phyloP scores from a whole-genome alignment of 2,113 vertebrate genomes.

The Nestor notabilis region DNA sequence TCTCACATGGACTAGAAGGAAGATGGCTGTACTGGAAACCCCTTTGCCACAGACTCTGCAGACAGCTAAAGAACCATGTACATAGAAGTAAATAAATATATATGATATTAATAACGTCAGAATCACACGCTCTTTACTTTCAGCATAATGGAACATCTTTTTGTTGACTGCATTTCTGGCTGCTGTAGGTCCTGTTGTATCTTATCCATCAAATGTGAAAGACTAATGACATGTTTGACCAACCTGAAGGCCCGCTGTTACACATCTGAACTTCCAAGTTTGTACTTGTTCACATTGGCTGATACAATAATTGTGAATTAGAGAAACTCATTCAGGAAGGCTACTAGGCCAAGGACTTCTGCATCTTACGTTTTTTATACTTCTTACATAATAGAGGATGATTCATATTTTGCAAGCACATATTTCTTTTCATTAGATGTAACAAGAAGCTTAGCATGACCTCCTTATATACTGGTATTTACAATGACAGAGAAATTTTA shows the following conservation, averaged over 20 bases:
- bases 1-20: neutral
- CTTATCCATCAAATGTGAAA: neutral
- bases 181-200: neutral
- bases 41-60: neutral
- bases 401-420: rapidly evolving
- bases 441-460: neutral
- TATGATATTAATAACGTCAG: neutral
- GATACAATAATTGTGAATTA: neutral
- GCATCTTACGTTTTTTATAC: neutral
- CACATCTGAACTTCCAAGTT: neutral
- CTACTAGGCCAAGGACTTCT: neutral
- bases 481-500: neutral
- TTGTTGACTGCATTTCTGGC: neutral
- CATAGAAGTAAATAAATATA: neutral
- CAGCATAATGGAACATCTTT: neutral
- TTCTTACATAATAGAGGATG: neutral
- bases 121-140: neutral
- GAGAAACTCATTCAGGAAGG: neutral
- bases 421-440: neutral
- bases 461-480: neutral
- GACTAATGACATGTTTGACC: neutral
- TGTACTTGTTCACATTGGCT: neutral
- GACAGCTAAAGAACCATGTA: neutral
- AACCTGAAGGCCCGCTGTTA: neutral
- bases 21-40: neutral